A percentile compares a stretch with the other conserved stretches of the same genome.
Evolutionary conservation across 1,140 invertebrate species (phyloP).

Genomic region (Neuroterus valhalla): DNA sequence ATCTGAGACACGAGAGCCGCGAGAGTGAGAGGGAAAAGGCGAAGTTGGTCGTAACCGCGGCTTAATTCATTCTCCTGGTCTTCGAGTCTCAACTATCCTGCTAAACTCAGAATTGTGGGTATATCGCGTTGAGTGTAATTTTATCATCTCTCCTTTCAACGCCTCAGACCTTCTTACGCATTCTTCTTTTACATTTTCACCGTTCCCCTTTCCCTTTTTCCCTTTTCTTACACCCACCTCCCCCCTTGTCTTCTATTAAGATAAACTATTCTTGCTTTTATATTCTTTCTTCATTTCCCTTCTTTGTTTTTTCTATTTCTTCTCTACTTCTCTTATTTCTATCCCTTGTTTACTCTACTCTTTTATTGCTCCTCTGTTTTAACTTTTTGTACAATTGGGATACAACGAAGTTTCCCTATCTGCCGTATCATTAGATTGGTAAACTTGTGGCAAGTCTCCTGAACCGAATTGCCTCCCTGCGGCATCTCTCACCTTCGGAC

Average conservation of each 20-base stretch:
- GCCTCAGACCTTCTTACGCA: neutral
- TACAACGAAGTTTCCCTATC: no score
- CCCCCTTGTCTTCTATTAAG: neutral
- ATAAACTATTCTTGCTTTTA: neutral
- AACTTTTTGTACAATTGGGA: no score
- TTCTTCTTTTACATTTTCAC: slow-evolving; percentile 12
- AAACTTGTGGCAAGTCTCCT: no score
- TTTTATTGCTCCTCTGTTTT: neutral
- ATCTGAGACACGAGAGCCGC: slow-evolving; percentile 8
- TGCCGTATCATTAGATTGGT: no score
- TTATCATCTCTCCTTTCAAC: slow-evolving; percentile 34
- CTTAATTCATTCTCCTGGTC: slow-evolving; percentile 36
- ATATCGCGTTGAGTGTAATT: slow-evolving; percentile 37
- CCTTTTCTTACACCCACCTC: neutral
- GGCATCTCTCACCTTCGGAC: no score
- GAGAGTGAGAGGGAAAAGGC: slow-evolving; percentile 10
- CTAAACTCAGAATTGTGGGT: slow-evolving; percentile 35
- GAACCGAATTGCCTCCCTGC: no score
- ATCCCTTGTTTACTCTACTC: neutral
- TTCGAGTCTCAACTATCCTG: slow-evolving; percentile 36
- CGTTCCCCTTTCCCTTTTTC: neutral
- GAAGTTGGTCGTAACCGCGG: slow-evolving; percentile 38
- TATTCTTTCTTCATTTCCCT: neutral
- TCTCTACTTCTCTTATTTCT: neutral
- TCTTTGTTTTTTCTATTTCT: neutral